These are phyloP conservation scores for chimpanzee (Pan troglodytes) DNA, from an alignment of 2,113 vertebrate genomes.

Conservation along the genomic window DNA sequence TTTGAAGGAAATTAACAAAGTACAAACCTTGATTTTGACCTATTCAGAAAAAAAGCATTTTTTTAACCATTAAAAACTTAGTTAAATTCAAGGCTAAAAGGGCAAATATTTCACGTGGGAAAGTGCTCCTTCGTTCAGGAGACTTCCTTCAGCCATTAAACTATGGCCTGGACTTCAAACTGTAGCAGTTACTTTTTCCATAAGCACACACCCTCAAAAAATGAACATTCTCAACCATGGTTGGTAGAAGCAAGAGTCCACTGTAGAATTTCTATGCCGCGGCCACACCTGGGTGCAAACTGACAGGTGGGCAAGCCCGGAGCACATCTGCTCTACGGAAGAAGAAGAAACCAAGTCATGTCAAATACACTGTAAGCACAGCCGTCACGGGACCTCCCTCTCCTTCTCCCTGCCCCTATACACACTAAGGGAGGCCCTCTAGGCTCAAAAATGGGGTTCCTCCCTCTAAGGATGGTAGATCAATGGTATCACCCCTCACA, in stretches of 20 bases:
- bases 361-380: not conserved
- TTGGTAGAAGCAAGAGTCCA: not conserved
- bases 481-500: not conserved
- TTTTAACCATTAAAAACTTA: not conserved
- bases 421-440: not conserved
- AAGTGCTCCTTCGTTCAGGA: not conserved
- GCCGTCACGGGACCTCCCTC: too few species aligned
- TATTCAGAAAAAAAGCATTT: not conserved
- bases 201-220: not conserved
- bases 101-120: constrained; percentile 27
- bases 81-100: not conserved
- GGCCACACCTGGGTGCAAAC: not conserved
- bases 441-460: not conserved
- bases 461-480: not conserved
- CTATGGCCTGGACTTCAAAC: not conserved
- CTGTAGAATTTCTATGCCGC: accelerated
- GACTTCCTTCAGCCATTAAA: not conserved
- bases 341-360: not conserved
- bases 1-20: constrained; percentile 76
- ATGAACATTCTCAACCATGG: not conserved
- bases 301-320: not conserved
- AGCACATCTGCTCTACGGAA: not conserved
- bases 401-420: too few species aligned
- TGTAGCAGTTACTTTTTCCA: not conserved
- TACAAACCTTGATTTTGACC: constrained; percentile 52